Evolutionary conservation across 2,888 invertebrate species (phyloP).

Genomic region (Uropetala carovei): DNA sequence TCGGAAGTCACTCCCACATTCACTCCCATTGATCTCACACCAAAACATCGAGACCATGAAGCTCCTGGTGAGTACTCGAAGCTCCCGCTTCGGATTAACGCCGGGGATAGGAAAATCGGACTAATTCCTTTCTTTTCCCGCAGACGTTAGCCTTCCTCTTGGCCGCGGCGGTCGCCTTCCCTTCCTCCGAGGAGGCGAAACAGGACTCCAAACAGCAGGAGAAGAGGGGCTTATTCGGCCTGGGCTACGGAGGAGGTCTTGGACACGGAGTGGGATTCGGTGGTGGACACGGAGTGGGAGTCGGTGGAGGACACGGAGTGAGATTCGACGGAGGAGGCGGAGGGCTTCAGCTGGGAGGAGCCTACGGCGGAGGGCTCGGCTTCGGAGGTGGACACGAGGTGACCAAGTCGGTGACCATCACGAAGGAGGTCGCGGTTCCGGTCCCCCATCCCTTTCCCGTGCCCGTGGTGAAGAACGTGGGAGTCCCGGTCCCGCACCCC

Average conservation of each 20-base stretch:
- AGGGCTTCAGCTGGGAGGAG: too few species aligned
- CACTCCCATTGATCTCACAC: background rate
- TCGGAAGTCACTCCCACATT: background rate
- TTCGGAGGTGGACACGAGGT: conserved; percentile 20
- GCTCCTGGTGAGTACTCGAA: conserved; percentile 19
- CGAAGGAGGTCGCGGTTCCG: conserved; percentile 69
- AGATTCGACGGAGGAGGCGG: background rate
- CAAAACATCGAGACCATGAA: conserved; percentile 67
- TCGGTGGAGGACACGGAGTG: conserved; percentile 12
- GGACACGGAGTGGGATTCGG: background rate
- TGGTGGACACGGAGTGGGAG: background rate
- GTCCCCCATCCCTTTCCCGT: conserved; percentile 64
- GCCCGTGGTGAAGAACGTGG: conserved; percentile 58
- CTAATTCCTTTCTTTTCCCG: background rate
- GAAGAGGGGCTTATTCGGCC: conserved; percentile 30
- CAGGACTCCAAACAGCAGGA: conserved; percentile 37
- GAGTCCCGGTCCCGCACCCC: conserved; percentile 67
- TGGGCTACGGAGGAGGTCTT: conserved; percentile 38
- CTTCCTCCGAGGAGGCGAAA: conserved; percentile 10
- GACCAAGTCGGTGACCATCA: conserved; percentile 69
- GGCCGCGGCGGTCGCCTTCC: conserved; percentile 25
- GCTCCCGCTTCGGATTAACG: too few species aligned
- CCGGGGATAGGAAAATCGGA: too few species aligned
- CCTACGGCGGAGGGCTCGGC: too few species aligned
- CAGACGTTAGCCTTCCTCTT: background rate